Evolutionary conservation across 2,888 invertebrate genomes (phyloP).

Genomic region (Busseola fusca): DNA sequence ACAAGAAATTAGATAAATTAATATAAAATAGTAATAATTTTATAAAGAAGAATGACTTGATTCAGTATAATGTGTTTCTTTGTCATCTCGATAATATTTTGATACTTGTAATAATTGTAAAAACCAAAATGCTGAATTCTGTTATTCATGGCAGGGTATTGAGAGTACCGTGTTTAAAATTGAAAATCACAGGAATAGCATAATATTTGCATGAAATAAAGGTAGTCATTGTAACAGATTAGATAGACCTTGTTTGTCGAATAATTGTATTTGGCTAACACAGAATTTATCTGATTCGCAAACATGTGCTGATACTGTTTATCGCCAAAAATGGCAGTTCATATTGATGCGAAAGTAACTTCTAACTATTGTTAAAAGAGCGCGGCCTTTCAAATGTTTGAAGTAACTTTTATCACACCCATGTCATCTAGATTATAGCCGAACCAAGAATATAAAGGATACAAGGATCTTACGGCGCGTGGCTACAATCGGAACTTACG

Average conservation of each 20-base stretch:
- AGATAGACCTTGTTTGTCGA: constrained; percentile 31
- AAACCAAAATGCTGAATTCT: not conserved
- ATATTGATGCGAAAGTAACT: not conserved
- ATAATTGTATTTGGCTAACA: not conserved
- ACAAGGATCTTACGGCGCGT: too few relatives aligned
- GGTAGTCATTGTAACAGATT: constrained; percentile 38
- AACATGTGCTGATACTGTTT: constrained; percentile 29
- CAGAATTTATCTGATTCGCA: constrained; percentile 26
- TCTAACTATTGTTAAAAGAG: not conserved
- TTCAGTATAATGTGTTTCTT: not conserved
- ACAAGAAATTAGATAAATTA: not conserved
- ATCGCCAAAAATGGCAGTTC: constrained; percentile 15
- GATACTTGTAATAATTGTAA: not conserved
- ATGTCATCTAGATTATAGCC: not conserved
- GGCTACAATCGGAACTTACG: not conserved
- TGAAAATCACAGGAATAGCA: not conserved
- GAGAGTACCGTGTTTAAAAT: not conserved
- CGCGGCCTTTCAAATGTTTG: too few relatives aligned
- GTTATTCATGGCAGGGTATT: not conserved
- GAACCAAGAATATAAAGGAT: too few relatives aligned
- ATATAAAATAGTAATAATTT: not conserved
- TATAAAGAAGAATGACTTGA: too few relatives aligned
- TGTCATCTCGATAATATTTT: not conserved
- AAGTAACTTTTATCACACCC: not conserved
- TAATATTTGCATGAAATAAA: not conserved